Evolutionary conservation across 92 coral and sea anemone genomes (phyloP), one percentile per base, ranked within the genome.

Genomic region (Palythoa grandis): DNA sequence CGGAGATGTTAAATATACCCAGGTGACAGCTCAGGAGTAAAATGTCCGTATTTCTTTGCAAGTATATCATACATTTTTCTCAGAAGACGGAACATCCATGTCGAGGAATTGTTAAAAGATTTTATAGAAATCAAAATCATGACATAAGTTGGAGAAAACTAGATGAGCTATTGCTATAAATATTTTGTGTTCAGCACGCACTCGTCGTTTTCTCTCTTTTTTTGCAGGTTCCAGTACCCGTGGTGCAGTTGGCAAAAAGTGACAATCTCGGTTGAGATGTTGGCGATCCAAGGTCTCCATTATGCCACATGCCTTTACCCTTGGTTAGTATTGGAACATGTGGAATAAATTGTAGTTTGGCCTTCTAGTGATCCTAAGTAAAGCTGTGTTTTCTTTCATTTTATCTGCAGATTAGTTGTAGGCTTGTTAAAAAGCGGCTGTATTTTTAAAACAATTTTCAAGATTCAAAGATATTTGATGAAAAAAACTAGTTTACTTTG

Each of bases 161-260:
- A 50, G 5, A 66, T 47, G 74, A 80, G 37, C 13, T 66, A 67
- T 13, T 23, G 66, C 23, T 76, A 54, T 52, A 76, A 25, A 20
- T 54, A 38, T 70, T 79, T 86, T 85, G 84, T 89, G 92, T 87
- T 72, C 98, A 90, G 98, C 98, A 90, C 90, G 95, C 95, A 94
- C 98, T 94, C 98, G 98, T 94, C 92, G 89, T 82, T 78, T 88
- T 93, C 88, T 93, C 92, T 94, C 91, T 93, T 94, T 94, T 86
- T 66, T 91, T 94, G 78, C 95, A 93, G 95, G 89, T 90, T 63
- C 74, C 17, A 6, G 53, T 19, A 7, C 9, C 85, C 61, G 24
- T 47, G 61, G 17, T 48, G 60, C 61, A 25, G 85, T 7, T 22
- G 73, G 0, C 11, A 61, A 20, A 47, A 69, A 22, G 74, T 22